Conservation (phyloP, 2,888 invertebrate genomes). For the Slavum lentiscoides region DNA sequence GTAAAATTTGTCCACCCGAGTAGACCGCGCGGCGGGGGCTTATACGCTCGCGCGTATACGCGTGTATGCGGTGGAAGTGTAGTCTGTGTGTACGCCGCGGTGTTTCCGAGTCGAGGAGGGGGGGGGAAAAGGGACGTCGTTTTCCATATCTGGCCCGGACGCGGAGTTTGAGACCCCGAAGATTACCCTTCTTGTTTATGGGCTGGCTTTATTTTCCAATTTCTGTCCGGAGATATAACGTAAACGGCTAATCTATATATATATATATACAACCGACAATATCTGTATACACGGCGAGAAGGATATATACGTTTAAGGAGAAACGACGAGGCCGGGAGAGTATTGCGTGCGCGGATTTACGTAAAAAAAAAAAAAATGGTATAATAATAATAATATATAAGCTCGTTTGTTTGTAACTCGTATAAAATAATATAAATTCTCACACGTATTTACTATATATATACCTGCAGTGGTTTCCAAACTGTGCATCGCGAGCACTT, state of each 20-base stretch:
- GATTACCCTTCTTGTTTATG: constrained; percentile 50
- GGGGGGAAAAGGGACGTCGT: constrained; percentile 31
- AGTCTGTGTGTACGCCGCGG: not conserved
- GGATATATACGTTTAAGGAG: not conserved
- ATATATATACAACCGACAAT: not conserved
- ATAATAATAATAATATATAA: too few species aligned
- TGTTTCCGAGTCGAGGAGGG: not conserved
- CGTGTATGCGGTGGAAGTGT: not conserved
- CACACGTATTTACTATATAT: too few species aligned
- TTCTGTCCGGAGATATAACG: constrained; percentile 40
- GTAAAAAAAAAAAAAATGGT: too few species aligned
- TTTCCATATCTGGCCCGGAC: constrained; percentile 45
- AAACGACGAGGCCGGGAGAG: not conserved
- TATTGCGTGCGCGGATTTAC: too few species aligned
- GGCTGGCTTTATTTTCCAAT: constrained; percentile 51
- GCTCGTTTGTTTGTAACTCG: too few species aligned
- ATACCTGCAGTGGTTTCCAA: too few species aligned
- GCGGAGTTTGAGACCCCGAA: constrained; percentile 46
- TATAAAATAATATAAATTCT: too few species aligned
- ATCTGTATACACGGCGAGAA: not conserved
- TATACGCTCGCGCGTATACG: not conserved
- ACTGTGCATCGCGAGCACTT: too few species aligned
- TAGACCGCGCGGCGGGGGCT: not conserved
- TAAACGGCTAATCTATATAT: constrained; percentile 36
- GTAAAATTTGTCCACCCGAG: constrained; percentile 45